Base-by-base conservation (phyloP, 1,140 invertebrate genomes). In the Pseudomyrmex flavicornis region DNA sequence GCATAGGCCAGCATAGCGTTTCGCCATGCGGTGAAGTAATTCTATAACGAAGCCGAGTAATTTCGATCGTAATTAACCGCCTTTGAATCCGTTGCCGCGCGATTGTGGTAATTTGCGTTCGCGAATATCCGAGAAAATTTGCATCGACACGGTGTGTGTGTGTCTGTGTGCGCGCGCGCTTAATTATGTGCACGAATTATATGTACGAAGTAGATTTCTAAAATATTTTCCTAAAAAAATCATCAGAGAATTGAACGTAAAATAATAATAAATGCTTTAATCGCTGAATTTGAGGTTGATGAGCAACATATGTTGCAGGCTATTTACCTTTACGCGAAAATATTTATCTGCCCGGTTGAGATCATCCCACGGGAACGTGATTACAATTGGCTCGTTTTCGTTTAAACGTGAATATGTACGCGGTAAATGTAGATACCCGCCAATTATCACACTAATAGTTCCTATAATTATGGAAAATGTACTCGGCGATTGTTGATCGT, bases 11-110 rank as follows among this genome's bases (percentile, higher is more conserved):
- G 66, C 72, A 13, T 58, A 66, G 61, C 72, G n/a, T 76, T 85
- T 73, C 75, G 73, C 63, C 61, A 80, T 74, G 52, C 77, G 69
- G 48, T n/a, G 17, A 66, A 22, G 46, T 77, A 68, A 58, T 83
- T 75, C 73, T 74, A 61, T 83, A 83, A 88, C 79, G 72, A 58
- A 61, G 56, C 48, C 63, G 26, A 56, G 12, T 70, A 88, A 85
- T 89, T 83, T 22, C 77, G 9, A 65, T 80, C 35, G 74, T 73
- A 88, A 85, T 86, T 83, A 86, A 80, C 58, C 59, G 70, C 26
- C 70, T 83, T 80, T 72, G 74, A 70, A 79, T 66, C 68, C 7
- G 13, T 2, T 35, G 35, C 35, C 35, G 35, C 20, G 48, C 26
- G 17, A 20, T 35, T 9, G 61, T 66, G 72, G 56, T 77, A 73